Percentiles rank a stretch among this genome's conserved stretches.
Conservation (phyloP, 2,113 vertebrate species). For the Epinephelus fuscoguttatus region DNA sequence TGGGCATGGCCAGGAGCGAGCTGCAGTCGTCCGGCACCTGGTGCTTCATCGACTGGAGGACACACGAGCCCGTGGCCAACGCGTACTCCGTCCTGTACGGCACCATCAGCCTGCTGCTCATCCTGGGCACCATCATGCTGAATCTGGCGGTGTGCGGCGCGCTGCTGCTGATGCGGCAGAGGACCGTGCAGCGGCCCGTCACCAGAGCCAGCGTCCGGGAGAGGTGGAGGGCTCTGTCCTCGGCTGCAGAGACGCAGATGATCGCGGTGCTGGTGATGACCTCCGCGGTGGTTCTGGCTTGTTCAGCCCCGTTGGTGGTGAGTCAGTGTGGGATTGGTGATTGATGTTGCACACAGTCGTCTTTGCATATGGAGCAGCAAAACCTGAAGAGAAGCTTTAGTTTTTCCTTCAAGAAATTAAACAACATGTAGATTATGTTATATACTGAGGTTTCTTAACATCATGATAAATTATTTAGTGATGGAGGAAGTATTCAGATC, state of each 20-base stretch:
- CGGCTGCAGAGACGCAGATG: slow-evolving; percentile 97
- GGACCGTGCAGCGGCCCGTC: slow-evolving; percentile 88
- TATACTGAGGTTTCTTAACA: neutral
- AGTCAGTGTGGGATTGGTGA: slow-evolving; percentile 72
- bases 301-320: slow-evolving; percentile 96
- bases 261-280: slow-evolving; percentile 95
- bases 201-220: slow-evolving; percentile 88
- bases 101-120: slow-evolving; percentile 92
- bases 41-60: slow-evolving; percentile 97
- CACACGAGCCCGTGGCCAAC: slow-evolving; percentile 72
- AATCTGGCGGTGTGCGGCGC: slow-evolving; percentile 94
- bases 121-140: slow-evolving; percentile 91
- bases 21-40: slow-evolving; percentile 90
- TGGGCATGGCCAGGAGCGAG: slow-evolving; percentile 88
- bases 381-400: neutral
- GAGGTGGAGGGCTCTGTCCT: slow-evolving; percentile 84
- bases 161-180: slow-evolving; percentile 93
- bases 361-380: neutral
- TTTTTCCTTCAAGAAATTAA: neutral
- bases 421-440: no score
- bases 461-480: neutral
- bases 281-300: slow-evolving; percentile 93
- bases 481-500: neutral
- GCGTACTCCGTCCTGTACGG: slow-evolving; percentile 94
- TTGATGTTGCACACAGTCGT: no score